Evolutionary conservation across 2,113 vertebrate genomes (phyloP), one percentile per base, ranked within the genome.

Genomic region (Rhinoderma darwinii): DNA sequence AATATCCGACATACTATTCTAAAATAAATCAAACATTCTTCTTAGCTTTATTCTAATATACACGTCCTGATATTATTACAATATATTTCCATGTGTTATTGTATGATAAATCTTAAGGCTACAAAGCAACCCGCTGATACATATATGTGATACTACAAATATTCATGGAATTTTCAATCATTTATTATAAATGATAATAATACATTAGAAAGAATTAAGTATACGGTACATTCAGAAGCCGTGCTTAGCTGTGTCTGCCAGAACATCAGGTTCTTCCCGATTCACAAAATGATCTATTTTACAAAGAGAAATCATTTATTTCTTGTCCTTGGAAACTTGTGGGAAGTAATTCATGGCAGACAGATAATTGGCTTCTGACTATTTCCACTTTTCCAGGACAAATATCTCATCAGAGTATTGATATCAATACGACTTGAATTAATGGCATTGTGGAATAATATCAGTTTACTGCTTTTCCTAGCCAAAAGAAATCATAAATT

Each of bases 161-260:
- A 56, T 12, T 12, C 59, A 27, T 4, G 10, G 59, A 11, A 63
- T 63, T 56, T 56, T 25, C 22, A 22, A 8, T 22, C 5, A 4
- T 56, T 25, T 12, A 12, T 63, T 63, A 63, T 63, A 63, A 63
- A 30, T 63, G n/a, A 74, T 74, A 14, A 74, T 74, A 74, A 66
- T 30, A 66, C 56, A 59, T 25, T 59, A 59, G 20, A 5, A 59
- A 25, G 18, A n/a, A n/a, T n/a, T n/a, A n/a, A n/a, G n/a, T n/a
- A n/a, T n/a, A 12, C 22, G 11, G 25, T n/a, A 25, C 22, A 63
- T 30, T 30, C 25, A 44, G 37, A 25, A 74, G 73, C n/a, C 25
- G 32, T 59, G 32, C 8, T 70, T 10, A 14, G 32, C 27, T 70
- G 66, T 18, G 32, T 56, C 3, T 80, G 14, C 22, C 54, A 61